Percentiles rank a stretch among this genome's conserved stretches.
Evolutionary conservation across 37 sponge, comb jelly and placozoan species (phyloP).

Genomic region (Ianthella basta): DNA sequence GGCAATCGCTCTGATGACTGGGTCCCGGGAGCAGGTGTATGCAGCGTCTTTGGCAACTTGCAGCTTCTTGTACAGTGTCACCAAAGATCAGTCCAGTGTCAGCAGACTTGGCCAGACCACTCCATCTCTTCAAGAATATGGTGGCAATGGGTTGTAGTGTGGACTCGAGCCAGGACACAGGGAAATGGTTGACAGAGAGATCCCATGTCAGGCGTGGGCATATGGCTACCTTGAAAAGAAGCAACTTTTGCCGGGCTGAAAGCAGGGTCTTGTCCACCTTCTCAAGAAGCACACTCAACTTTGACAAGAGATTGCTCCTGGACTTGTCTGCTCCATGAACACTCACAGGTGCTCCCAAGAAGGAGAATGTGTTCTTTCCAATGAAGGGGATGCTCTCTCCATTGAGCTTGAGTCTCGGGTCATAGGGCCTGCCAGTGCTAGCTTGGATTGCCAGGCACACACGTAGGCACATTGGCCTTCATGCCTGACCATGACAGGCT

Average conservation of each 20-base stretch:
- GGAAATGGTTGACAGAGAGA: conserved; percentile 4
- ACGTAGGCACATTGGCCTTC: conserved; percentile 40
- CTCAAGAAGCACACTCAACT: neutral
- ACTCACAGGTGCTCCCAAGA: conserved; percentile 31
- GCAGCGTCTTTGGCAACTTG: too few relatives aligned
- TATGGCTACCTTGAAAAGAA: conserved; percentile 10
- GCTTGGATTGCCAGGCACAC: conserved; percentile 32
- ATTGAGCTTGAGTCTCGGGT: conserved; percentile 28
- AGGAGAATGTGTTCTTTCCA: neutral
- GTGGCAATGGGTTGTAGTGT: conserved; percentile 39
- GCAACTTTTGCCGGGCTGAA: neutral
- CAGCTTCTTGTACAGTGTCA: too few relatives aligned
- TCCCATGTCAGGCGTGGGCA: conserved; percentile 42
- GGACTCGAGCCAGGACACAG: conserved; percentile 16
- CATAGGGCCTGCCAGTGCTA: neutral
- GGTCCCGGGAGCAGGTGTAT: too few relatives aligned
- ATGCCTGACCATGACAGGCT: conserved; percentile 30
- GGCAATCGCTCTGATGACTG: too few relatives aligned
- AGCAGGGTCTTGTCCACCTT: neutral
- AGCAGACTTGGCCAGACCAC: too few relatives aligned
- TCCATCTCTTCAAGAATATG: conserved; percentile 21
- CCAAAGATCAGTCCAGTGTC: too few relatives aligned
- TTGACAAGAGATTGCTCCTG: neutral
- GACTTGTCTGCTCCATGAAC: neutral
- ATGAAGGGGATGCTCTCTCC: conserved; percentile 36